Conservation (phyloP, 2,797 vertebrate species). For the Dermochelys coriacea region DNA sequence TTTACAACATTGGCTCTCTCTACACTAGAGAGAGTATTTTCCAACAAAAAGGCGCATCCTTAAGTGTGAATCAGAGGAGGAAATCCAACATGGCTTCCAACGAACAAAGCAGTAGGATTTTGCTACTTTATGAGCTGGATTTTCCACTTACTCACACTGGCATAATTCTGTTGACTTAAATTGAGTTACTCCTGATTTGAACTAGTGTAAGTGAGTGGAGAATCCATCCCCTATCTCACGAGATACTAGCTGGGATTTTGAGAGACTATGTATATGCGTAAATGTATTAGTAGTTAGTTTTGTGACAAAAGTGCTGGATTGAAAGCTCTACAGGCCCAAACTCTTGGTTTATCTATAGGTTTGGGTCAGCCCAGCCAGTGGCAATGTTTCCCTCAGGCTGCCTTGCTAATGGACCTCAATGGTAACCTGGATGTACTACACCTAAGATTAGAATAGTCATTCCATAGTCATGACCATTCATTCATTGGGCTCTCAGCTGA, state of each 20-base stretch:
- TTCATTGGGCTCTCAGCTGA: neutral
- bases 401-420: neutral
- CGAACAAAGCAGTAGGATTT: neutral
- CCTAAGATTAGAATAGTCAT: neutral
- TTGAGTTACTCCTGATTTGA: neutral
- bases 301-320: neutral
- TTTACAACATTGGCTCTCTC: neutral
- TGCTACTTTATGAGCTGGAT: neutral
- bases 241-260: neutral
- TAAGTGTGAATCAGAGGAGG: neutral
- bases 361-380: neutral
- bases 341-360: neutral
- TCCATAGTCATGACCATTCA: neutral
- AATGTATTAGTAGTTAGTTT: neutral
- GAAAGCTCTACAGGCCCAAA: neutral
- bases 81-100: neutral
- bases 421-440: neutral
- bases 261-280: neutral
- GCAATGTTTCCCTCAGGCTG: neutral
- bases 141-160: neutral
- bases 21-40: neutral
- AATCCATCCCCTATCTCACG: neutral
- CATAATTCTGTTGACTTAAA: constrained; percentile 6
- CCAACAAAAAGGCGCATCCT: constrained; percentile 2
- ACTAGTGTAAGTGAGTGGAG: neutral